Evolutionary conservation across 1,140 invertebrate species (phyloP).

Genomic region (Papilio machaon): DNA sequence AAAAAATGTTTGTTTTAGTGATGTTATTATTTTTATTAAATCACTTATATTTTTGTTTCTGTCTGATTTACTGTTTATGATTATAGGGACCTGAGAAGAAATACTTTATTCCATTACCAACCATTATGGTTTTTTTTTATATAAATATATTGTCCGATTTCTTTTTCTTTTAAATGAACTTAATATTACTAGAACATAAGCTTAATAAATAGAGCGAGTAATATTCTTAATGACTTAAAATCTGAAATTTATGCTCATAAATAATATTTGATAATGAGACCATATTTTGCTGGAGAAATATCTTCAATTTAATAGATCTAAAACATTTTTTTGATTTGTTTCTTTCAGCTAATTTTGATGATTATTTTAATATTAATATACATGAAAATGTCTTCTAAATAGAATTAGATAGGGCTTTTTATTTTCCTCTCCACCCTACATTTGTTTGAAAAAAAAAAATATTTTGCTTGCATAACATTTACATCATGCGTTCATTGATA

Average conservation of each 20-base stretch:
- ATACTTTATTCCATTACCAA: conserved; percentile 44
- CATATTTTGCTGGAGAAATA: too few relatives aligned
- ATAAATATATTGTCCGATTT: not conserved
- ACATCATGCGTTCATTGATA: not conserved
- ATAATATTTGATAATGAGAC: too few relatives aligned
- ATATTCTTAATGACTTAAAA: too few relatives aligned
- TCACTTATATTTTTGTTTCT: not conserved
- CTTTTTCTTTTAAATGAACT: not conserved
- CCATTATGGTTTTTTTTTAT: conserved; percentile 1
- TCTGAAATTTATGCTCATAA: too few relatives aligned
- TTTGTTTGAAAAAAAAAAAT: not conserved
- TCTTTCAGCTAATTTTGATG: too few relatives aligned
- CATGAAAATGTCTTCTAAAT: not conserved
- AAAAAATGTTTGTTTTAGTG: not conserved
- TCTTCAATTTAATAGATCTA: too few relatives aligned
- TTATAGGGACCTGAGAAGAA: conserved; percentile 43
- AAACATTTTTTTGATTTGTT: too few relatives aligned
- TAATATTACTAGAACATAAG: not conserved
- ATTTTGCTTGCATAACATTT: not conserved
- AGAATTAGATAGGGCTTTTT: not conserved
- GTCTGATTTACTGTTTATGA: not conserved
- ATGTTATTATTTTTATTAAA: not conserved
- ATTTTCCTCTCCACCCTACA: not conserved
- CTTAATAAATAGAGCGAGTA: too few relatives aligned
- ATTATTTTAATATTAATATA: not conserved